Conservation (phyloP, 2,797 vertebrate genomes). For the Aphelocoma californica region DNA sequence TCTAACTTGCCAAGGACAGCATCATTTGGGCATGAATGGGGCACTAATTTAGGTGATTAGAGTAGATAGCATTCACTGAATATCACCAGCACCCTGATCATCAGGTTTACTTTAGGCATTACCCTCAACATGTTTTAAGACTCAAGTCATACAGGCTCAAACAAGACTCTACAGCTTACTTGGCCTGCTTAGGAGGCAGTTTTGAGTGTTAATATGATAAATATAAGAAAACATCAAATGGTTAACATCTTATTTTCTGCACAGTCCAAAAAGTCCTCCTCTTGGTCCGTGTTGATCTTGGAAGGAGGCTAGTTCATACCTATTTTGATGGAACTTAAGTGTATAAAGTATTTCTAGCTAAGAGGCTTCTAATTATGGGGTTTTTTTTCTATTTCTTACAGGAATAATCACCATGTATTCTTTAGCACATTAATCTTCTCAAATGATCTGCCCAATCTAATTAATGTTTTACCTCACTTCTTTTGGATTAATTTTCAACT, state of each 20-base stretch:
- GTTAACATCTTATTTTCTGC: not conserved
- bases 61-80: not conserved
- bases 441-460: not conserved
- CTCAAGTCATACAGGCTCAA: not conserved
- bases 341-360: not conserved
- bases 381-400: not conserved
- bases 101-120: not conserved
- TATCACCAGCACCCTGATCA: not conserved
- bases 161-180: not conserved
- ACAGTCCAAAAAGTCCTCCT: not conserved
- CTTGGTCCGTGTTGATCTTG: not conserved
- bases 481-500: not conserved
- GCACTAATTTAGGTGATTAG: accelerated
- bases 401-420: not conserved
- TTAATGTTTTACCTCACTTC: not conserved
- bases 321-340: not conserved
- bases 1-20: not conserved
- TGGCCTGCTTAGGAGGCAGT: not conserved
- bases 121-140: not conserved
- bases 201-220: not conserved
- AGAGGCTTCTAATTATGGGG: not conserved
- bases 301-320: not conserved
- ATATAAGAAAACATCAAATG: not conserved
- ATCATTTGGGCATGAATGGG: accelerated
- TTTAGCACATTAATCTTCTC: not conserved